Evolutionary conservation across 2,113 vertebrate genomes (phyloP), one percentile per base, ranked within the genome.

Genomic region (Poeciliopsis turrubarensis): DNA sequence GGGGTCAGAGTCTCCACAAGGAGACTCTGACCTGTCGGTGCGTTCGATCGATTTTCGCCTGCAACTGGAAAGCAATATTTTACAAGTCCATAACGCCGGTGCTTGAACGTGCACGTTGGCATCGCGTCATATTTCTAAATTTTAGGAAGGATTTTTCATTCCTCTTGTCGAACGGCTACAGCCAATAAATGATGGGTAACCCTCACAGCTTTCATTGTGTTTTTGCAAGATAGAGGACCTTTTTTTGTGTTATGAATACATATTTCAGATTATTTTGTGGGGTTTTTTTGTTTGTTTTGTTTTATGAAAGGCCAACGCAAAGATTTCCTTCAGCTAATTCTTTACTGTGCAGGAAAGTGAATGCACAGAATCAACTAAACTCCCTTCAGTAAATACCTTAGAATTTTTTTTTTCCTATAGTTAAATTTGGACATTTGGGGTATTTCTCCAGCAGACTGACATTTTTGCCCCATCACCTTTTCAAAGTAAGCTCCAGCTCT

Each of bases 1-100:
- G 78, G 72, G 86, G 74, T 88, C 73, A 83, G 31, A n/a, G 51
- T 22, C 64, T 78, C 54, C 73, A 72, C 67, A 57, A 63, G 70
- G 47, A 78, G 63, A 80, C 22, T 4, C 9, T 27, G 67, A 34
- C 67, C 68, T 54, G 4, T 26, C 37, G 13, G 32, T 60, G 15
- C 30, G 30, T 26, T 9, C 19, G 76, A 73, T 83, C 79, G 66
- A 87, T 83, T 87, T 73, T 60, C 32, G 47, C 65, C 72, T 30
- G 27, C 32, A 64, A 68, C 70, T 68, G 32, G 29, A 77, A 63
- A 69, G 68, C 11, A 51, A 1, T 54, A 60, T 68, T 79, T 79
- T 74, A 64, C 17, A 67, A 51, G 64, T 51, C 26, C 0, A 37
- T 73, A 60, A 73, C 63, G 25, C 65, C 74, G 25, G 11, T 57